Conservation (phyloP, 2,797 vertebrate genomes). For the Geotrypetes seraphini region DNA sequence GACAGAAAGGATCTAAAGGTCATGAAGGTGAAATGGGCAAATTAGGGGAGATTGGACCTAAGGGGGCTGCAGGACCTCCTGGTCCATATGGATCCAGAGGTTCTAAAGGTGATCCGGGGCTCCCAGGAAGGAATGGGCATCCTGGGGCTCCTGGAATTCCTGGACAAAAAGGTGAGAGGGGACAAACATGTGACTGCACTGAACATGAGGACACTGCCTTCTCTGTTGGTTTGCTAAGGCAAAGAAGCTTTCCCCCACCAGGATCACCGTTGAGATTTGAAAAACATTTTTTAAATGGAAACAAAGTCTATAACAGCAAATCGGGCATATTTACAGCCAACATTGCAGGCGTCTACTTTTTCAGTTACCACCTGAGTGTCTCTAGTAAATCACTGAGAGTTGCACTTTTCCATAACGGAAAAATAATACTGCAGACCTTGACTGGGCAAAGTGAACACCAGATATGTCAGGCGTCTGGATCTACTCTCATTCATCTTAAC, state of each 20-base stretch:
- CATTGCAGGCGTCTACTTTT: slow-evolving; percentile 17
- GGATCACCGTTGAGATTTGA: slow-evolving; percentile 14
- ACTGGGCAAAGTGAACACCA: neutral
- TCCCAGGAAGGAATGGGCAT: neutral
- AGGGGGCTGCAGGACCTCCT: neutral
- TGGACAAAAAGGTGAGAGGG: slow-evolving; percentile 10
- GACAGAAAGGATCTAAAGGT: neutral
- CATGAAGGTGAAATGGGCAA: neutral
- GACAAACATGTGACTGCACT: neutral
- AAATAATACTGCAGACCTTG: slow-evolving; percentile 1
- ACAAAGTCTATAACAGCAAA: slow-evolving; percentile 5
- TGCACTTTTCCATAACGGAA: slow-evolving; percentile 14
- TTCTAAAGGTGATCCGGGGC: slow-evolving; percentile 7
- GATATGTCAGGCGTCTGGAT: slow-evolving; percentile 10
- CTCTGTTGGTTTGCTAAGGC: neutral
- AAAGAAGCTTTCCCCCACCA: neutral
- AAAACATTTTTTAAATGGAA: slow-evolving; percentile 23
- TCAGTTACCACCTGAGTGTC: slow-evolving; percentile 17
- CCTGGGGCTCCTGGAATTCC: slow-evolving; percentile 1
- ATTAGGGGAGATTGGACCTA: neutral
- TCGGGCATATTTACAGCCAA: slow-evolving; percentile 17
- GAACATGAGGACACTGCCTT: slow-evolving; percentile 8
- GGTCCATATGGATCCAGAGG: neutral
- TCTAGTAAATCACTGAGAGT: neutral
- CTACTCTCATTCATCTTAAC: slow-evolving; percentile 10